These are phyloP conservation scores for Xyliphius kryptos DNA, from an alignment of 2,113 vertebrate species.

Conservation along the genomic window DNA sequence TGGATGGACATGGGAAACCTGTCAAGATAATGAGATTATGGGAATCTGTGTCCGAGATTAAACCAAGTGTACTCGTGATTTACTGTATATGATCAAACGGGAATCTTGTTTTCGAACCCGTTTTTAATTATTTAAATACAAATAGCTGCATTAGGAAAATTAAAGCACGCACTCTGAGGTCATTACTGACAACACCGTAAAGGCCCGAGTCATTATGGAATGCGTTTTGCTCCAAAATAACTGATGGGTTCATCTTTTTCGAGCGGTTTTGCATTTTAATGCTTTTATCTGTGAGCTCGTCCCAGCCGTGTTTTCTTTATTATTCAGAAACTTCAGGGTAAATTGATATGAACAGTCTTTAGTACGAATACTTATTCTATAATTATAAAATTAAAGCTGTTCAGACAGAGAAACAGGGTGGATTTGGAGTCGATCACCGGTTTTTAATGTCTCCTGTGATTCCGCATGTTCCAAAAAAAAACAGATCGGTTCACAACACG, in stretches of 20 bases:
- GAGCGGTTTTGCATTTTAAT: background rate
- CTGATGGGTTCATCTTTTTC: background rate
- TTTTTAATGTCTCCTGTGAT: too few species aligned
- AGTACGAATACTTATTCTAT: constrained; percentile 6
- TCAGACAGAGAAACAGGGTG: too few species aligned
- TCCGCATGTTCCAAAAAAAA: background rate
- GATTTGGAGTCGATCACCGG: too few species aligned
- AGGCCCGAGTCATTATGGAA: background rate
- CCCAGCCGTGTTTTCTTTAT: constrained; percentile 2
- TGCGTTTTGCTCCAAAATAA: constrained; percentile 4
- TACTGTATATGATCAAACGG: background rate
- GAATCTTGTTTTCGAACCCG: background rate
- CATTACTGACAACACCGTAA: constrained; percentile 17
- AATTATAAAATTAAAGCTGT: too few species aligned
- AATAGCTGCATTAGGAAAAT: constrained; percentile 27
- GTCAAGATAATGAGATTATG: too few species aligned
- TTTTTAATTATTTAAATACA: background rate
- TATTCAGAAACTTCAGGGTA: background rate
- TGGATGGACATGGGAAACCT: too few species aligned
- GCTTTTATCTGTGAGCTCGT: background rate
- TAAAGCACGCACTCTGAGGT: background rate
- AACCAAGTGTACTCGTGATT: too few species aligned
- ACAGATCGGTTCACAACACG: constrained; percentile 3
- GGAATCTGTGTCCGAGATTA: too few species aligned
- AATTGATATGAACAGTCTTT: background rate